Percentiles rank a stretch among this genome's conserved stretches.
Evolutionary conservation across 2,797 vertebrate genomes (phyloP).

Genomic region (Gadopsis bispinosus): DNA sequence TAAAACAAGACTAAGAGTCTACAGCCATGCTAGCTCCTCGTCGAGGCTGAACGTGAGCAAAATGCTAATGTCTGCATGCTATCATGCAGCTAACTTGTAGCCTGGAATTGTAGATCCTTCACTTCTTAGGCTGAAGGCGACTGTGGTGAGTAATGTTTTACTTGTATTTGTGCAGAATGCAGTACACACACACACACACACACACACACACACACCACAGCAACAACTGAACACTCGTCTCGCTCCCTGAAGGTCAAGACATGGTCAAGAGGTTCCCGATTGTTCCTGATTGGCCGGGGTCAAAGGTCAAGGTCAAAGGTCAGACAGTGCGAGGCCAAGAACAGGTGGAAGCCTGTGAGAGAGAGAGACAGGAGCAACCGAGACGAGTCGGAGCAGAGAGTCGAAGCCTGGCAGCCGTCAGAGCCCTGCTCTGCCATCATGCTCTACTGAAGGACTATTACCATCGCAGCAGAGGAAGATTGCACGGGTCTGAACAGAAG

Average conservation of each 20-base stretch:
- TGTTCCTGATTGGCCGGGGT: conserved; percentile 46
- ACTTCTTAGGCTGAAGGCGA: neutral
- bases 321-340: conserved; percentile 50
- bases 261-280: conserved; percentile 60
- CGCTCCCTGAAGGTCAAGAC: conserved; percentile 53
- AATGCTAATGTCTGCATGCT: neutral
- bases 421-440: conserved; percentile 18
- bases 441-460: conserved; percentile 36
- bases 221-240: conserved; percentile 43
- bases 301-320: conserved; percentile 66
- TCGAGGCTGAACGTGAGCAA: neutral
- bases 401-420: conserved; percentile 13
- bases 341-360: conserved; percentile 45
- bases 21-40: neutral
- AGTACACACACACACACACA: neutral
- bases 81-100: neutral
- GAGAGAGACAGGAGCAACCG: conserved; percentile 15
- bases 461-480: conserved; percentile 32
- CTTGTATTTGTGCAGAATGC: neutral
- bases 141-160: neutral
- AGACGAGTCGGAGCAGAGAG: conserved; percentile 1
- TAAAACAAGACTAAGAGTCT: neutral
- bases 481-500: conserved; percentile 25
- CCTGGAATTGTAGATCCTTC: neutral
- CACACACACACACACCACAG: neutral